A percentile compares a stretch with the other conserved stretches of the same genome.
phyloP scores from a whole-genome alignment of 2,888 invertebrate genomes.

The Pyralis farinalis region DNA sequence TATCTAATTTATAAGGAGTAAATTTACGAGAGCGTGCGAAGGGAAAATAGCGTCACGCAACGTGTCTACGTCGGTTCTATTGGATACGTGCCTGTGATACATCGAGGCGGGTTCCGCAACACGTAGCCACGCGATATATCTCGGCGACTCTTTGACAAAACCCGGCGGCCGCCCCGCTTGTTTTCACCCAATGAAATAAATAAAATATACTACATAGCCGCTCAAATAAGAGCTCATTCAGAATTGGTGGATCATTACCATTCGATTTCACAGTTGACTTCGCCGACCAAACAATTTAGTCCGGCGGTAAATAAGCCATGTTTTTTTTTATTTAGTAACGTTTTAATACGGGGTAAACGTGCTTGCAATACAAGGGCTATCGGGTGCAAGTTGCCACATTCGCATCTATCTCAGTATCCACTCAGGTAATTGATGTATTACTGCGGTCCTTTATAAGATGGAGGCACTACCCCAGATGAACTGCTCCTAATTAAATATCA shows the following conservation, averaged over 20 bases:
- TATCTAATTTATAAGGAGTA: conserved; percentile 63
- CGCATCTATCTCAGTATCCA: too few relatives aligned
- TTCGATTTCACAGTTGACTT: conserved; percentile 6
- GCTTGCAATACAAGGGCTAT: too few relatives aligned
- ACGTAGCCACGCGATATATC: conserved; percentile 7
- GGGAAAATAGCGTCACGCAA: conserved; percentile 56
- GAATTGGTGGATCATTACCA: conserved; percentile 7
- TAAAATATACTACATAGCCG: conserved; percentile 14
- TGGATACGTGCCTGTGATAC: conserved; percentile 12
- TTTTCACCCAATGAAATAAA: conserved; percentile 48
- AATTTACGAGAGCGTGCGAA: conserved; percentile 57
- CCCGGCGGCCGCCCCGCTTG: conserved; percentile 25
- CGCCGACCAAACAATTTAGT: not conserved
- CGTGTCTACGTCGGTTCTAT: conserved; percentile 11
- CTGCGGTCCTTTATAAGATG: too few relatives aligned
- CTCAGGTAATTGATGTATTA: too few relatives aligned
- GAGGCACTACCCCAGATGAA: too few relatives aligned
- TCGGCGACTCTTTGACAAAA: conserved; percentile 8
- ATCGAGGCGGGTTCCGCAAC: conserved; percentile 4
- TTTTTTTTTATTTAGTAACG: not conserved
- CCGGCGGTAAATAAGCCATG: not conserved
- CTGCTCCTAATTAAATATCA: too few relatives aligned
- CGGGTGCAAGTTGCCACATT: too few relatives aligned
- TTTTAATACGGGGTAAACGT: too few relatives aligned
- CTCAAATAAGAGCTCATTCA: conserved; percentile 5